Evolutionary conservation across 2,113 vertebrate species (phyloP).

Genomic region (human (Homo sapiens)): GRCh38 chr7:82685001-82685500

Average conservation of each 20-base stretch:
- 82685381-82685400: constrained; percentile 73
- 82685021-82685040: neutral
- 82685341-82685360: constrained; percentile 68
- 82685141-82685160: constrained; percentile 25
- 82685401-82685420: constrained; percentile 71
- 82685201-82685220: constrained; percentile 46
- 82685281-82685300: constrained; percentile 64
- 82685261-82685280: constrained; percentile 68
- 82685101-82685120: neutral
- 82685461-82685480: constrained; percentile 56
- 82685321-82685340: constrained; percentile 70
- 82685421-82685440: constrained; percentile 66
- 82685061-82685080: neutral
- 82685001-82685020: neutral
- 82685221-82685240: neutral
- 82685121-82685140: constrained; percentile 26
- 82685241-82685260: constrained; percentile 54
- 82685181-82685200: neutral
- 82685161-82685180: neutral
- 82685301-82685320: constrained; percentile 69
- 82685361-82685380: constrained; percentile 46
- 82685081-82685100: constrained; percentile 33
- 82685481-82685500: constrained; percentile 17
- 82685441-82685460: constrained; percentile 57
- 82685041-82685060: neutral